A percentile compares a stretch with the other conserved stretches of the same genome.
Conservation (phyloP, 1,140 invertebrate species). For the Papilio dardanus region DNA sequence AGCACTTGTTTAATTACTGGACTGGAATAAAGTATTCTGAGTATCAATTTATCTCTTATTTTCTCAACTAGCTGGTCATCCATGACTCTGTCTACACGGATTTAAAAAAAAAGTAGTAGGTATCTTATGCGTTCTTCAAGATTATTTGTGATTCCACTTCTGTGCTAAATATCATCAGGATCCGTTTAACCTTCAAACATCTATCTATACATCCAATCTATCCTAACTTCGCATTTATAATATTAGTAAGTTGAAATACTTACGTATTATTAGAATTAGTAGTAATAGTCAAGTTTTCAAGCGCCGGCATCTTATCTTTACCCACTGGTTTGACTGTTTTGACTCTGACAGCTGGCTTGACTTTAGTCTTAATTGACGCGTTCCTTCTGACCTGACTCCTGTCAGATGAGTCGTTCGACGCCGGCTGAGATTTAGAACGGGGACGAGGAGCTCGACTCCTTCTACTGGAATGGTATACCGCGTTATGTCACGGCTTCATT, state of each 20-base stretch:
- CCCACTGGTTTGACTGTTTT: slow-evolving; percentile 31
- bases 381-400: slow-evolving; percentile 59
- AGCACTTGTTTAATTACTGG: too few relatives aligned
- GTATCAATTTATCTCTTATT: too few relatives aligned
- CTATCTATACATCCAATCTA: too few relatives aligned
- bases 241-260: slow-evolving; percentile 25
- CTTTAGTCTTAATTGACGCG: slow-evolving; percentile 65
- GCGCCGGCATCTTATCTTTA: slow-evolving; percentile 56
- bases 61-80: slow-evolving; percentile 2
- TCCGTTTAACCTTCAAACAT: too few relatives aligned
- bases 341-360: slow-evolving; percentile 36
- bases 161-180: too few relatives aligned
- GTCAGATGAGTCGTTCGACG: slow-evolving; percentile 62
- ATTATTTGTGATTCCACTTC: too few relatives aligned
- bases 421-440: slow-evolving; percentile 70
- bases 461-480: slow-evolving; percentile 42
- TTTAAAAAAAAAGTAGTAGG: slow-evolving; percentile 23
- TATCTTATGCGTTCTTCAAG: too few relatives aligned
- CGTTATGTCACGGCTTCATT: too few relatives aligned
- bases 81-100: not conserved
- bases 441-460: slow-evolving; percentile 52
- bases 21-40: too few relatives aligned
- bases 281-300: slow-evolving; percentile 73
- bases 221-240: too few relatives aligned
- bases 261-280: slow-evolving; percentile 62